Evolutionary conservation across 92 coral and sea anemone genomes (phyloP).

Genomic region (Zoanthus sociatus): DNA sequence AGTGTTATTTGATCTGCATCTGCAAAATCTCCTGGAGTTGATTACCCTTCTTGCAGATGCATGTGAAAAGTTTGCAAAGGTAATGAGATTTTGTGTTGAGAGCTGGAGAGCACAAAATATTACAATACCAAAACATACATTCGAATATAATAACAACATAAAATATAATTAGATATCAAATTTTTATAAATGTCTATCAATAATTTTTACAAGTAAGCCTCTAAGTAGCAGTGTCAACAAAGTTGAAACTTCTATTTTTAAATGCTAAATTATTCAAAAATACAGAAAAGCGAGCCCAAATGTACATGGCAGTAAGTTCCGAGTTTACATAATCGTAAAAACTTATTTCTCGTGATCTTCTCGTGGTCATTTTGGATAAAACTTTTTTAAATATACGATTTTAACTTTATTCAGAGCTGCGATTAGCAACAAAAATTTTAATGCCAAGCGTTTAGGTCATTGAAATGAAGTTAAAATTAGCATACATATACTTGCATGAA

Average conservation of each 20-base stretch:
- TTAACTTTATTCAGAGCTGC: not conserved
- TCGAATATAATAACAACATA: not conserved
- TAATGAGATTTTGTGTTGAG: too few relatives aligned
- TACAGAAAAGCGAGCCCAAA: not conserved
- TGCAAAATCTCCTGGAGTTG: too few relatives aligned
- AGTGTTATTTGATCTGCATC: not conserved
- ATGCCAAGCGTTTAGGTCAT: slow-evolving; percentile 3
- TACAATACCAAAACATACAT: too few relatives aligned
- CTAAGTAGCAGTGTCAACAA: slow-evolving; percentile 6
- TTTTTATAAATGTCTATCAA: not conserved
- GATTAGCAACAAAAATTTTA: slow-evolving; percentile 2
- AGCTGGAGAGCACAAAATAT: too few relatives aligned
- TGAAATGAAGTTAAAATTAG: slow-evolving; percentile 36
- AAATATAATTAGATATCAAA: not conserved
- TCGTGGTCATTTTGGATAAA: not conserved
- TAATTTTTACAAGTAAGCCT: not conserved
- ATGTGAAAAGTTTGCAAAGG: too few relatives aligned
- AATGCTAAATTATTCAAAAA: not conserved
- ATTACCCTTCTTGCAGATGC: too few relatives aligned
- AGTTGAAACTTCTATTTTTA: not conserved
- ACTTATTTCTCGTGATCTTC: slow-evolving; percentile 3
- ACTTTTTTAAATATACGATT: too few relatives aligned
- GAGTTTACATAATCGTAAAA: not conserved
- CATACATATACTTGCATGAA: slow-evolving; percentile 30
- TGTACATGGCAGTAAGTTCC: not conserved